Evolutionary conservation across 2,797 vertebrate genomes (phyloP), one percentile per base, ranked within the genome.

Genomic region (Bovichtus diacanthus): DNA sequence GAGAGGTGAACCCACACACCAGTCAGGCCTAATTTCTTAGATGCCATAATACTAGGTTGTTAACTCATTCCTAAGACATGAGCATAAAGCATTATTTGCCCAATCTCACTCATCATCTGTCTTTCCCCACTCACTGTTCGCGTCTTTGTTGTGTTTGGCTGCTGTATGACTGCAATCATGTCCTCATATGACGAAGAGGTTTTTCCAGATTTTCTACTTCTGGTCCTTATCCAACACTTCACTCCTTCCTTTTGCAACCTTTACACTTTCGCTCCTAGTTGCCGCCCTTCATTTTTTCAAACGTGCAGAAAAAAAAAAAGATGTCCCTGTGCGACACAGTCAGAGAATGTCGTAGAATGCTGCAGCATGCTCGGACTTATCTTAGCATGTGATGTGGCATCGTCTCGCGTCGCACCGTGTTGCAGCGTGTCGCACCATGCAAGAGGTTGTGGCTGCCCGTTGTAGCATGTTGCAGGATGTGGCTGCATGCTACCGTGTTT

Each of bases 211-310:
- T 38, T n/a, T 44, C 64, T 27, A 16, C 34, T 27, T 70, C 47
- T 41, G n/a, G n/a, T 65, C 23, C 39, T 21, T 64, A 16, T 44
- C 39, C 41, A 31, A 27, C 43, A 10, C 72, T 58, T 74, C n/a
- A 38, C 43, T 43, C 50, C 31, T 34, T 41, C 36, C 59, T 74
- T 82, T 70, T 79, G 66, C 25, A 43, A 23, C 53, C 50, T 54
- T 88, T 75, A 61, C 70, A 39, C 75, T 76, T 76, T 70, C 19
- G 47, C 78, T 78, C 61, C 25, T 67, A 2, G n/a, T 27, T 16
- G 6, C n/a, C n/a, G n/a, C n/a, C n/a, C n/a, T n/a, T n/a, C n/a
- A n/a, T n/a, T 63, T 25, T 69, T 76, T 43, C 9, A 43, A 11
- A 75, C 44, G 15, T n/a, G 29, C 25, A 38, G 13, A 55, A 44